A percentile compares a stretch with the other conserved stretches of the same genome.
These are phyloP conservation scores for Ramphastos sulfuratus DNA, from an alignment of 2,113 vertebrate genomes.

Conservation along the genomic window DNA sequence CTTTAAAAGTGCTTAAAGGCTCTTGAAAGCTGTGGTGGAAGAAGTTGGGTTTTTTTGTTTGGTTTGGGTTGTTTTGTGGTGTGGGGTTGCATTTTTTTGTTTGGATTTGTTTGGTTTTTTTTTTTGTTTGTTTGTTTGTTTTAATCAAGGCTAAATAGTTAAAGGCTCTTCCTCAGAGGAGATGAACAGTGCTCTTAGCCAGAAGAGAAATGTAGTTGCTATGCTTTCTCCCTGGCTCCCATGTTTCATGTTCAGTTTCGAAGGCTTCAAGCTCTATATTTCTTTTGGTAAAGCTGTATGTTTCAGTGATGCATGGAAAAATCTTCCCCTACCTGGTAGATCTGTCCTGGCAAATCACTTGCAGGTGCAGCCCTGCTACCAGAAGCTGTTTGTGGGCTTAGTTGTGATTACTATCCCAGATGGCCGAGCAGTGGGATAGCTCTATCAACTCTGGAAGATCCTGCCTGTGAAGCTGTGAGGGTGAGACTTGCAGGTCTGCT, in stretches of 20 bases:
- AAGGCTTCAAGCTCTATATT: background rate
- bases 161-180: background rate
- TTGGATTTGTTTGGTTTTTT: no score
- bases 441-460: background rate
- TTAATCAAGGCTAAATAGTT: background rate
- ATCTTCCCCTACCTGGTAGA: accelerated
- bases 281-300: background rate
- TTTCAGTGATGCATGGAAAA: background rate
- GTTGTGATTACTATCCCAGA: accelerated
- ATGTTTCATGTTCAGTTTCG: background rate
- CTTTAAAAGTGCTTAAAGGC: background rate
- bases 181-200: background rate
- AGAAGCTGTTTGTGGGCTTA: background rate
- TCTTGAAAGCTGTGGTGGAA: background rate
- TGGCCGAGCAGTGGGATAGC: background rate
- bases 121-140: no score
- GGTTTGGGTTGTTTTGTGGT: no score
- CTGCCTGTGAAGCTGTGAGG: background rate
- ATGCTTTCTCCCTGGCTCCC: background rate
- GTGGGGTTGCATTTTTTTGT: no score
- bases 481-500: background rate
- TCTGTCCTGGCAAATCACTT: background rate
- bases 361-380: background rate
- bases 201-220: background rate
- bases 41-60: background rate